A percentile compares a stretch with the other conserved stretches of the same genome.
phyloP scores from a whole-genome alignment of 2,797 vertebrate genomes.

The Coregonus sp. region DNA sequence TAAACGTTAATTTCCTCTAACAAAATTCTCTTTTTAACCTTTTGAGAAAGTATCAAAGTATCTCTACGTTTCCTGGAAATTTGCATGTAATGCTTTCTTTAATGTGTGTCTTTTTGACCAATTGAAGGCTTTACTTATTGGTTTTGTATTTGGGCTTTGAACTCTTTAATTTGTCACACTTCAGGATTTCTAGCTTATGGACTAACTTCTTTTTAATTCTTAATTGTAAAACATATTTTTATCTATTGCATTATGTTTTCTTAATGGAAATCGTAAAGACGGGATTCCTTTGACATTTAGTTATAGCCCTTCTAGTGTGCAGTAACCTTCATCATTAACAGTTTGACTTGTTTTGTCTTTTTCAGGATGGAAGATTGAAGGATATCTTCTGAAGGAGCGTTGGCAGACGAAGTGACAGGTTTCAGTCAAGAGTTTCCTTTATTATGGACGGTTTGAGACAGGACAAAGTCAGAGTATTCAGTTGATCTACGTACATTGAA shows the following conservation, averaged over 20 bases:
- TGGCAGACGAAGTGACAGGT: slow-evolving; percentile 74
- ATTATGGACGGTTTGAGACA: slow-evolving; percentile 58
- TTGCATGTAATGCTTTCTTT: slow-evolving; percentile 78
- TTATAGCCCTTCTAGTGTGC: background rate
- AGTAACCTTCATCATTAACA: slow-evolving; percentile 61
- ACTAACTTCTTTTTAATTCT: slow-evolving; percentile 78
- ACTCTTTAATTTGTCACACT: slow-evolving; percentile 76
- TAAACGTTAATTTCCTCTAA: slow-evolving; percentile 77
- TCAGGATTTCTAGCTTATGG: slow-evolving; percentile 93
- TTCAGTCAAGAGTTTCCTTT: slow-evolving; percentile 77
- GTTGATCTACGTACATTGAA: slow-evolving; percentile 57
- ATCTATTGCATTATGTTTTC: slow-evolving; percentile 73
- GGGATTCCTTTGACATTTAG: slow-evolving; percentile 72
- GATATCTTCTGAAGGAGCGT: slow-evolving; percentile 44
- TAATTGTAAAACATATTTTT: slow-evolving; percentile 84
- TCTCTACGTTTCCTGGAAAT: slow-evolving; percentile 63
- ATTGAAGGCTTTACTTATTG: slow-evolving; percentile 62
- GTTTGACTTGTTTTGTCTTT: slow-evolving; percentile 76
- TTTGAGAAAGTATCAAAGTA: slow-evolving; percentile 69
- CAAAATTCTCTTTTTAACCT: slow-evolving; percentile 73
- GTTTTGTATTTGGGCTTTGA: slow-evolving; percentile 67
- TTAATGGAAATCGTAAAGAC: slow-evolving; percentile 78
- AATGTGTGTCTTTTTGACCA: slow-evolving; percentile 69
- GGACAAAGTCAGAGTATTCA: slow-evolving; percentile 59
- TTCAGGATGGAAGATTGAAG: slow-evolving; percentile 77